Percentiles rank a stretch among this genome's conserved stretches.
Conservation (phyloP, 2,888 invertebrate genomes). For the Sinopyrophorus schimmeli region DNA sequence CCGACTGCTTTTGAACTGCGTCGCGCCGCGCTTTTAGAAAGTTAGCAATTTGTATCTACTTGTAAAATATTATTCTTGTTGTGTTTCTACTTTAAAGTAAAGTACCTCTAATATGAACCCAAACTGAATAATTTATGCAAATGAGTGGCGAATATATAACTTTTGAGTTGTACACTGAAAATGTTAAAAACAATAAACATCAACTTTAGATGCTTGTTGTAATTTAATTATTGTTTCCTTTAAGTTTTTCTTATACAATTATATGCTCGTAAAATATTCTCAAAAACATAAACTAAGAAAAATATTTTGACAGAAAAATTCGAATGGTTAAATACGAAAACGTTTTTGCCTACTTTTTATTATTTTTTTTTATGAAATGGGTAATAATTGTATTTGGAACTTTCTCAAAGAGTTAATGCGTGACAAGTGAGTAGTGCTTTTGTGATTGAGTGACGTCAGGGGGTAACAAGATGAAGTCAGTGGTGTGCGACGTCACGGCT, state of each 20-base stretch:
- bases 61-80: constrained; percentile 47
- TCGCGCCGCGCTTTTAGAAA: constrained; percentile 45
- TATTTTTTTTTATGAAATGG: no score
- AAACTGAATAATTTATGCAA: constrained; percentile 23
- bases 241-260: no score
- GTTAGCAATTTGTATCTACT: constrained; percentile 48
- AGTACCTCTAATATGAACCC: constrained; percentile 18
- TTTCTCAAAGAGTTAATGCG: constrained; percentile 23
- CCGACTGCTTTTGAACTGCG: constrained; percentile 41
- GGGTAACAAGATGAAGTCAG: constrained; percentile 54
- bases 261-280: no score
- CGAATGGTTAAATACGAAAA: no score
- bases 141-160: constrained; percentile 18
- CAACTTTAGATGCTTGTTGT: no score
- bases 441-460: constrained; percentile 38
- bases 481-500: constrained; percentile 59
- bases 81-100: constrained; percentile 36
- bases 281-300: no score
- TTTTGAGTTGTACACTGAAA: constrained; percentile 9
- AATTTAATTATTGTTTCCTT: no score
- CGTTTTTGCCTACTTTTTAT: no score
- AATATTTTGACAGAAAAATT: no score
- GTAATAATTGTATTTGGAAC: constrained; percentile 9
- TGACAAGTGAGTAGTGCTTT: constrained; percentile 27
- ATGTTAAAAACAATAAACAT: no score